These are phyloP conservation scores for Perca fluviatilis DNA, from an alignment of 2,113 vertebrate species.

Conservation along the genomic window DNA sequence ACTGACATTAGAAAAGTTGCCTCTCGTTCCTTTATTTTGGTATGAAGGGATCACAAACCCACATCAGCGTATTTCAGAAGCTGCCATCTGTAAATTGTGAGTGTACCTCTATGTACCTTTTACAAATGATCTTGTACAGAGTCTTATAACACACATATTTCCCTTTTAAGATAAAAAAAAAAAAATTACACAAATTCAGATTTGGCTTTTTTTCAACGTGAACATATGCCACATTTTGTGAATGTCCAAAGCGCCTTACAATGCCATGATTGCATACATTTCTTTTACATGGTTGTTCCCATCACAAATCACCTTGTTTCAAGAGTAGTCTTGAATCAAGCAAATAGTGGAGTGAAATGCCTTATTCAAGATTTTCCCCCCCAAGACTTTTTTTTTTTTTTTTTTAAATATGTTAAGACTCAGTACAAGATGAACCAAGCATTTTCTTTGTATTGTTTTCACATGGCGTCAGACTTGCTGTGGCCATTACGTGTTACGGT, in stretches of 20 bases:
- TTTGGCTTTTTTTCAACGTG: conserved; percentile 34
- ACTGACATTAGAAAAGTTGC: conserved; percentile 12
- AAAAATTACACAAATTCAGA: conserved; percentile 36
- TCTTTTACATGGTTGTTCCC: conserved; percentile 29
- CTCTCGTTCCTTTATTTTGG: conserved; percentile 12
- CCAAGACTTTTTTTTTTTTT: conserved; percentile 11
- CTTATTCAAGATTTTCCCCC: conserved; percentile 70
- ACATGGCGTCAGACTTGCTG: conserved; percentile 5
- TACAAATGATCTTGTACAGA: conserved; percentile 65
- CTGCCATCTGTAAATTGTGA: conserved; percentile 19
- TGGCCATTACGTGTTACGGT: neutral
- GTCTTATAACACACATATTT: conserved; percentile 36
- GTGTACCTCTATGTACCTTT: conserved; percentile 22
- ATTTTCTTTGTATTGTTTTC: conserved; percentile 11
- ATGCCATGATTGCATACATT: conserved; percentile 59
- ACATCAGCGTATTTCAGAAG: conserved; percentile 40
- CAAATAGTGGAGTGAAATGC: conserved; percentile 68
- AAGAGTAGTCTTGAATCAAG: conserved; percentile 51
- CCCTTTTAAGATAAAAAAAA: conserved; percentile 36
- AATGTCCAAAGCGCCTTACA: conserved; percentile 80
- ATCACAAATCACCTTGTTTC: conserved; percentile 43
- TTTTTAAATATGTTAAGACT: conserved; percentile 24
- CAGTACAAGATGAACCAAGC: conserved; percentile 44
- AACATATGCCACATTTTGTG: conserved; percentile 52
- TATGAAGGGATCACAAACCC: conserved; percentile 2